Conservation (phyloP, 2,113 vertebrate species). For the Phalacrocorax brasilianus region DNA sequence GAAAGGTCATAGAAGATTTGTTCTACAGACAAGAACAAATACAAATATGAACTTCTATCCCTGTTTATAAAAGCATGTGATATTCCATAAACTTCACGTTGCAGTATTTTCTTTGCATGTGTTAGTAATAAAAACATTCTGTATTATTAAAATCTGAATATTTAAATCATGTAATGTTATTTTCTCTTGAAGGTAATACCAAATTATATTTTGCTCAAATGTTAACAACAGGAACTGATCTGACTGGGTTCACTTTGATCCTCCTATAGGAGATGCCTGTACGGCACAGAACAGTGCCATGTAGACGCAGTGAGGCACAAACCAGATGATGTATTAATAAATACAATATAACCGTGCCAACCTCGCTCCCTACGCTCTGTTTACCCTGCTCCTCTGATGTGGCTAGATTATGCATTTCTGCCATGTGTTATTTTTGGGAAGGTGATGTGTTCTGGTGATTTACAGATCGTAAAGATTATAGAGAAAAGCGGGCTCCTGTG, state of each 20-base stretch:
- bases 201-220: neutral
- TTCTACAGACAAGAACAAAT: conserved; percentile 26
- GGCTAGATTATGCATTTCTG: neutral
- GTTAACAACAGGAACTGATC: neutral
- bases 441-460: neutral
- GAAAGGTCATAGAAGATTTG: conserved; percentile 19
- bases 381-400: neutral
- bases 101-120: conserved; percentile 42
- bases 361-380: neutral
- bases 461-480: neutral
- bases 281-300: neutral
- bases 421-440: neutral
- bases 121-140: conserved; percentile 37
- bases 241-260: neutral
- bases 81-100: neutral
- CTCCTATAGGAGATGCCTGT: neutral
- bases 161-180: neutral
- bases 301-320: neutral
- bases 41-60: neutral
- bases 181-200: neutral
- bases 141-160: neutral
- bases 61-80: conserved; percentile 41
- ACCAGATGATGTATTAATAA: neutral
- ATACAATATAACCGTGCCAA: neutral
- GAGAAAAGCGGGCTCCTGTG: neutral